These are phyloP conservation scores for Emydocephalus ijimae DNA, from an alignment of 2,113 vertebrate genomes.

Conservation along the genomic window DNA sequence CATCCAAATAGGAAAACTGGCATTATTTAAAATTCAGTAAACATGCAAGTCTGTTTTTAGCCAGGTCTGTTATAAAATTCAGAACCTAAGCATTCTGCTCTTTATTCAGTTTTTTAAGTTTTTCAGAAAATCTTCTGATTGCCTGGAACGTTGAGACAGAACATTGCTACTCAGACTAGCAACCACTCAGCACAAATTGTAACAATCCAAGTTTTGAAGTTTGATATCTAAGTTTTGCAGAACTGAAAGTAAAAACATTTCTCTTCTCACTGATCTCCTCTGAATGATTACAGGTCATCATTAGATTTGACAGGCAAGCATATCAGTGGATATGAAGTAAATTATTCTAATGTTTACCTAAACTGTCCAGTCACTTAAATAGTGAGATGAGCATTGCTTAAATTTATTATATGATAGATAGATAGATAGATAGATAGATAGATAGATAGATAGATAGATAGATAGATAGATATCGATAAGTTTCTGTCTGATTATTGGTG, in stretches of 20 bases:
- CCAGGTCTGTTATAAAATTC: not conserved
- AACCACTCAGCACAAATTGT: not conserved
- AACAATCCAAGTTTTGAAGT: not conserved
- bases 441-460: too few species aligned
- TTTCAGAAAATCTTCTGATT: not conserved
- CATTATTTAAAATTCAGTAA: not conserved
- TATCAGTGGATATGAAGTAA: not conserved
- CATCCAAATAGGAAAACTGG: not conserved
- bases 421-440: too few species aligned
- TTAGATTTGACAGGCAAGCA: not conserved
- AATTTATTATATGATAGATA: too few species aligned
- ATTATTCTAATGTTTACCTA: not conserved
- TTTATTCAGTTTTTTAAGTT: not conserved
- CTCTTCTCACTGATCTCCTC: not conserved
- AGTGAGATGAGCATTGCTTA: too few species aligned
- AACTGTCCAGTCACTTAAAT: too few species aligned
- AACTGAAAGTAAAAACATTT: not conserved
- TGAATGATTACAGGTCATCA: not conserved
- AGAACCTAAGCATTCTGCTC: not conserved
- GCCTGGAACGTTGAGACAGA: not conserved
- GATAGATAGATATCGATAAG: too few species aligned
- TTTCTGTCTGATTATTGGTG: not conserved
- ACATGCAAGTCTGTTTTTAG: not conserved
- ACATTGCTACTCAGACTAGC: not conserved
- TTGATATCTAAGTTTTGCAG: not conserved